Evolutionary conservation across 1,140 invertebrate genomes (phyloP), one percentile per base, ranked within the genome.

Genomic region (Trichogramma pretiosum): DNA sequence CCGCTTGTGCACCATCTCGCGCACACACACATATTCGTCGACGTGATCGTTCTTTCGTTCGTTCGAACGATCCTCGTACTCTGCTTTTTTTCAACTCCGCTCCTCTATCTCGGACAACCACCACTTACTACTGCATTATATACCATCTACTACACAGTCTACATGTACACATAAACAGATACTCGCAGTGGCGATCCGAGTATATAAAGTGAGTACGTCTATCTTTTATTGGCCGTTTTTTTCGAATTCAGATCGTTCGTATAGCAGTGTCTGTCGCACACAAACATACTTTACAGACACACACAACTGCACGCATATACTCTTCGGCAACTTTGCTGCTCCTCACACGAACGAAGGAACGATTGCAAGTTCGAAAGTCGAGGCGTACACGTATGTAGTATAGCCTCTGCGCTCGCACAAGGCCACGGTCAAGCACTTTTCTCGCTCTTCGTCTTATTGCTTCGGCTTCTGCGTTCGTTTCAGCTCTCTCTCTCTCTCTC

Each of bases 171-270:
- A n/a, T n/a, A n/a, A n/a, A n/a, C n/a, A n/a, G n/a, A n/a, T n/a
- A n/a, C n/a, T n/a, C n/a, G n/a, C n/a, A n/a, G n/a, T n/a, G n/a
- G n/a, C n/a, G n/a, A n/a, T n/a, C n/a, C n/a, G n/a, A n/a, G n/a
- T n/a, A n/a, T n/a, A n/a, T n/a, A n/a, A n/a, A n/a, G n/a, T n/a
- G n/a, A n/a, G n/a, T n/a, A n/a, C n/a, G 45, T 37, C 51, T 56
- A 52, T 56, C 45, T 53, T 49, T n/a, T 52, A 50, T 45, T 50
- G 51, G 37, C 49, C 51, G n/a, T n/a, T 49, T 53, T 53, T 48
- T 50, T 51, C 43, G 49, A 43, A 43, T 45, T 37, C 48, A 42
- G 48, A 40, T 42, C 39, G 16, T 3, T 22, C n/a, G 21, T 9
- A 22, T 26, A 21, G 17, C 17, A 22, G 5, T 18, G 8, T 36